Percentiles rank a stretch among this genome's conserved stretches.
phyloP scores from a whole-genome alignment of 35 echinoderm and acorn worm genomes.

The Antedon bifida region DNA sequence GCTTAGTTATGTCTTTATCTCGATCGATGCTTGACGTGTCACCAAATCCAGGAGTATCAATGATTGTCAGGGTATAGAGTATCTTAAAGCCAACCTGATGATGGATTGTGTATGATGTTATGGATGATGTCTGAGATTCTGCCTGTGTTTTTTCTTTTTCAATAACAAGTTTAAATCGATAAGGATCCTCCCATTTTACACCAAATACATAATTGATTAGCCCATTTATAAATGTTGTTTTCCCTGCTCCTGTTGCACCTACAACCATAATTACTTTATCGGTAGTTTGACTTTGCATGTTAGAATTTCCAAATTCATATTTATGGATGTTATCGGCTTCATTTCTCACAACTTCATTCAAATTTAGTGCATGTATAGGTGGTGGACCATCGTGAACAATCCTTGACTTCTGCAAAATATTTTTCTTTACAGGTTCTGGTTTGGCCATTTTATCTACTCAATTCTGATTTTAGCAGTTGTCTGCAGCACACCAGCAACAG shows the following conservation, averaged over 20 bases:
- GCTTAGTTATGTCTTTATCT: constrained; percentile 48
- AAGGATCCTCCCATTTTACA: constrained; percentile 39
- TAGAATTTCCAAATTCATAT: too few relatives aligned
- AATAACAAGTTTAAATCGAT: constrained; percentile 41
- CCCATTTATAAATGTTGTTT: constrained; percentile 48
- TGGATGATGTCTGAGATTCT: constrained; percentile 39
- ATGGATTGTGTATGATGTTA: constrained; percentile 49
- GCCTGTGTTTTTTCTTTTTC: constrained; percentile 27
- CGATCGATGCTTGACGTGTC: constrained; percentile 52
- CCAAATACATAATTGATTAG: constrained; percentile 46
- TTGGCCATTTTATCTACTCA: too few relatives aligned
- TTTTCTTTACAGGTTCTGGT: too few relatives aligned
- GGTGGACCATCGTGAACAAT: too few relatives aligned
- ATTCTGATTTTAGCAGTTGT: too few relatives aligned
- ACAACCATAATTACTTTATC: constrained; percentile 54
- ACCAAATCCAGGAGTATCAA: constrained; percentile 67
- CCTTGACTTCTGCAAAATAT: too few relatives aligned
- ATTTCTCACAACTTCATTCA: too few relatives aligned
- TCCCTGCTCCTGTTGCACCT: constrained; percentile 56
- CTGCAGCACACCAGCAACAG: too few relatives aligned
- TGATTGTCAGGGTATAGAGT: constrained; percentile 43
- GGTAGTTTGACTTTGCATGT: too few relatives aligned
- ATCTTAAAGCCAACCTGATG: constrained; percentile 7
- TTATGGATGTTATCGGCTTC: too few relatives aligned
- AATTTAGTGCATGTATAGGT: too few relatives aligned